phyloP scores from a whole-genome alignment of 2,797 vertebrate species.

The Bovichtus variegatus region DNA sequence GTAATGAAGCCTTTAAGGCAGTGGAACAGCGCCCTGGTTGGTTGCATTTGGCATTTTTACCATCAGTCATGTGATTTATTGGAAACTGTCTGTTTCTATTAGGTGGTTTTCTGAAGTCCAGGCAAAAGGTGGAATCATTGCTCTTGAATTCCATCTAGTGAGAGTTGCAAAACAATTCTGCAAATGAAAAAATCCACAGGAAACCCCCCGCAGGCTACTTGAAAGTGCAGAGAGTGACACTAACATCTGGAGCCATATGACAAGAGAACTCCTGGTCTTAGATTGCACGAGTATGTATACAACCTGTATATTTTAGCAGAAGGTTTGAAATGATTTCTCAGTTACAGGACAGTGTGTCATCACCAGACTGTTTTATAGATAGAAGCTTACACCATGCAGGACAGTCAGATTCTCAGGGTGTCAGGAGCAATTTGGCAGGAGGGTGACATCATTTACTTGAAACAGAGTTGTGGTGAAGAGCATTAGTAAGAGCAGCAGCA shows the following conservation, averaged over 20 bases:
- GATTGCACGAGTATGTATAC: not conserved
- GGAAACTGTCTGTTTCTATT: constrained; percentile 2
- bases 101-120: not conserved
- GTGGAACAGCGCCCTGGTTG: constrained; percentile 7
- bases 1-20: not conserved
- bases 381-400: not conserved
- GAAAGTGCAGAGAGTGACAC: not conserved
- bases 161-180: not conserved
- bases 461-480: not conserved
- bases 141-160: constrained; percentile 58
- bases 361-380: not conserved
- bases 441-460: not conserved
- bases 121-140: fast-evolving
- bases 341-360: too few species aligned
- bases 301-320: not conserved
- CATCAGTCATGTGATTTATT: constrained; percentile 61
- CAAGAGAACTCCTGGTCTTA: not conserved
- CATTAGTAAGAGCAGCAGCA: constrained; percentile 23
- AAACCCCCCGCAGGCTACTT: constrained; percentile 6
- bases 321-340: not conserved
- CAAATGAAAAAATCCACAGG: not conserved
- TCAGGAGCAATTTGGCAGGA: not conserved
- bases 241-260: not conserved
- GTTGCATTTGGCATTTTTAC: not conserved
- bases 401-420: fast-evolving